These are phyloP conservation scores for Campopleginae sp. DNA, from an alignment of 2,888 invertebrate species.

Conservation along the genomic window DNA sequence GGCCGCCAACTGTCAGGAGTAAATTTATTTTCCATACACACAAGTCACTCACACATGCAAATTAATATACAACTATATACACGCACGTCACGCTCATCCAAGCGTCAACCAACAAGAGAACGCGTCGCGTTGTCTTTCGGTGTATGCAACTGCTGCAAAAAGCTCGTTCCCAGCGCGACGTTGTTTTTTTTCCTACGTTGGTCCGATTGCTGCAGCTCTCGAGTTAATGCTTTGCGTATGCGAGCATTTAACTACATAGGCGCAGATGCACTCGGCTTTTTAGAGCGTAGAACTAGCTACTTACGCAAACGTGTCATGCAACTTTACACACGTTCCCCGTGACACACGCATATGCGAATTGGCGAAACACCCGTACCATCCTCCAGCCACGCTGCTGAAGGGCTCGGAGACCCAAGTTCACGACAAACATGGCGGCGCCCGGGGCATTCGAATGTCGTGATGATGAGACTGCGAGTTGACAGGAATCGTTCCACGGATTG, in stretches of 20 bases:
- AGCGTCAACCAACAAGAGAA: not conserved
- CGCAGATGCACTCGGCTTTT: constrained; percentile 28
- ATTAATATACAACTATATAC: not conserved
- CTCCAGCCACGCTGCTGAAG: no score
- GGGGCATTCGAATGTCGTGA: no score
- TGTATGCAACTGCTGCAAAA: constrained; percentile 28
- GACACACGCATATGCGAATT: not conserved
- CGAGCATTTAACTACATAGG: not conserved
- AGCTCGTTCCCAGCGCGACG: constrained; percentile 20
- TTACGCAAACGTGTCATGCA: constrained; percentile 59
- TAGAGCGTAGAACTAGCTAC: constrained; percentile 25
- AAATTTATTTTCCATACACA: constrained; percentile 43
- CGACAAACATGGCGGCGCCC: no score
- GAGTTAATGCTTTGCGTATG: constrained; percentile 17
- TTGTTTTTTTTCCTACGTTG: constrained; percentile 48
- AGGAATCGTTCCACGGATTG: no score
- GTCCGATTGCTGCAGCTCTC: constrained; percentile 55
- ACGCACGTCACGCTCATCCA: not conserved
- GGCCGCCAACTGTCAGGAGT: constrained; percentile 62
- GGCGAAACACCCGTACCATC: constrained; percentile 8
- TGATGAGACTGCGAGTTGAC: no score
- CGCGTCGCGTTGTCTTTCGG: not conserved
- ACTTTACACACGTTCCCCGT: constrained; percentile 24
- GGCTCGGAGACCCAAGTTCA: no score
- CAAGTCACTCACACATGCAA: not conserved